Evolutionary conservation across 2,113 vertebrate genomes (phyloP).

Genomic region (Thamnaconus septentrionalis): DNA sequence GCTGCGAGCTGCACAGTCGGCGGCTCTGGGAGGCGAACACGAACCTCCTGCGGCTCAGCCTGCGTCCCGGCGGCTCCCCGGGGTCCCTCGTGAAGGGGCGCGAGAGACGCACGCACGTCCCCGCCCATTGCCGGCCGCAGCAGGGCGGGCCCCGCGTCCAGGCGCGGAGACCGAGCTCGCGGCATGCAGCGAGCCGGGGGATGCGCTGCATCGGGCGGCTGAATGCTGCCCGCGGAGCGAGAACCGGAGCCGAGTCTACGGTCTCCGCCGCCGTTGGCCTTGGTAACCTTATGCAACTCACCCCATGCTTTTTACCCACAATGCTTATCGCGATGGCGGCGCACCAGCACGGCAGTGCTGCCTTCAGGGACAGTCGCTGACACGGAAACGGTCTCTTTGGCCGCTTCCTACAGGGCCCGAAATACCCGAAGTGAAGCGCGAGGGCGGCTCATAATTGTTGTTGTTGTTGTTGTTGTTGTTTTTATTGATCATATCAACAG

Average conservation of each 20-base stretch:
- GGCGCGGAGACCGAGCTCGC: too few relatives aligned
- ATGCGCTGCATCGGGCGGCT: constrained; percentile 48
- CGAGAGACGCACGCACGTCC: too few relatives aligned
- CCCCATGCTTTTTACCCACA: constrained; percentile 61
- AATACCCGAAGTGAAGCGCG: too few relatives aligned
- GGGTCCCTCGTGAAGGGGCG: too few relatives aligned
- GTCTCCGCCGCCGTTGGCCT: not conserved
- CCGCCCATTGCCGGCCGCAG: too few relatives aligned
- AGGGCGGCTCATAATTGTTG: not conserved
- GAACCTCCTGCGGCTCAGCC: constrained; percentile 12
- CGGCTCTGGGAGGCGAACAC: constrained; percentile 18
- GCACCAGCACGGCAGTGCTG: constrained; percentile 22
- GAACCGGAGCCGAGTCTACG: not conserved
- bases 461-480: not conserved
- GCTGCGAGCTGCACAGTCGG: constrained; percentile 43
- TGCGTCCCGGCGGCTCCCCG: not conserved
- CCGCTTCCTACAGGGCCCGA: too few relatives aligned
- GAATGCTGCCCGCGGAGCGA: not conserved
- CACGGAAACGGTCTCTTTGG: too few relatives aligned
- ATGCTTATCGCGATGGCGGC: constrained; percentile 29
- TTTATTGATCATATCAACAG: not conserved
- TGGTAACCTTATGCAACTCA: constrained; percentile 53
- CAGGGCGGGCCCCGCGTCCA: too few relatives aligned
- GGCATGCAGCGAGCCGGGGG: constrained; percentile 18
- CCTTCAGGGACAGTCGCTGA: constrained; percentile 26